Conservation (phyloP, 2,888 invertebrate genomes). For the Agrotis ipsilon region DNA sequence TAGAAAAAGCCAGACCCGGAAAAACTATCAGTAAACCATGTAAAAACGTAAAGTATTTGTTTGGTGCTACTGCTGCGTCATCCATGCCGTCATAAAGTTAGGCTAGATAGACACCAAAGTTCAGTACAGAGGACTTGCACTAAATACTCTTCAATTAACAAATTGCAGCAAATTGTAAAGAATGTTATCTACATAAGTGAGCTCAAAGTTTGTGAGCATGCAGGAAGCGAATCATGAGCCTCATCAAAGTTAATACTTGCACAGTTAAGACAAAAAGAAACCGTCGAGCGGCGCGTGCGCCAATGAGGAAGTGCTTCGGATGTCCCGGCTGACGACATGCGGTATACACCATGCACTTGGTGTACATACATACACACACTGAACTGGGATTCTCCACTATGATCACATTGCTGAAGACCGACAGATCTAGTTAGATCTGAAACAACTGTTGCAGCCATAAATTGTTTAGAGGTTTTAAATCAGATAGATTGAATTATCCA, state of each 20-base stretch:
- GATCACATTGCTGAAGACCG: constrained; percentile 9
- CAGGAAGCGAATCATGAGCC: constrained; percentile 65
- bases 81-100: too few relatives aligned
- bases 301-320: constrained; percentile 82
- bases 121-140: background rate
- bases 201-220: constrained; percentile 47
- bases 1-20: too few relatives aligned
- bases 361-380: constrained; percentile 11
- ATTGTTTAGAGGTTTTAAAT: constrained; percentile 13
- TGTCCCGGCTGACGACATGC: constrained; percentile 72
- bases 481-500: background rate
- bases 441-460: constrained; percentile 5
- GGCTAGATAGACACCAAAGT: constrained; percentile 8
- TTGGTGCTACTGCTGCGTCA: too few relatives aligned
- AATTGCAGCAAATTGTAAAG: constrained; percentile 27
- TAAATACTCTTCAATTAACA: background rate
- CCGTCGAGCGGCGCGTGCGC: constrained; percentile 74
- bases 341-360: constrained; percentile 21
- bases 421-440: too few relatives aligned
- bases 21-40: too few relatives aligned
- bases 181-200: constrained; percentile 36
- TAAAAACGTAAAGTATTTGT: too few relatives aligned
- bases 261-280: constrained; percentile 74
- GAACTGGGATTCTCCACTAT: constrained; percentile 24
- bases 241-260: constrained; percentile 72